phyloP scores from a whole-genome alignment of 1,140 invertebrate species.

The Chlorops oryzae region DNA sequence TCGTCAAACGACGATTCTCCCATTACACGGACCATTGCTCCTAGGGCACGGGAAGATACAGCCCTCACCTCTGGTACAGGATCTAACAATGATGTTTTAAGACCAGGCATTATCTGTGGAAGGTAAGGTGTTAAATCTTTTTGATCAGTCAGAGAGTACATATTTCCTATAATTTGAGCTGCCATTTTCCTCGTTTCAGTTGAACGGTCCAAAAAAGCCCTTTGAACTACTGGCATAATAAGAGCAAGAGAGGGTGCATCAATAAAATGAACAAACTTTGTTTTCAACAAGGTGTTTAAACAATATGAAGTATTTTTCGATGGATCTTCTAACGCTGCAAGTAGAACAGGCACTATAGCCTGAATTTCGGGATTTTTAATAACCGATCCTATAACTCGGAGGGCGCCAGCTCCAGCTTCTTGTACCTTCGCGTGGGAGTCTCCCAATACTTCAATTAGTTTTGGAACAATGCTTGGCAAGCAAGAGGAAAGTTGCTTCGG shows the following conservation, averaged over 20 bases:
- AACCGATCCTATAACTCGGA: slow-evolving; percentile 95
- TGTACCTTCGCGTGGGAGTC: slow-evolving; percentile 99
- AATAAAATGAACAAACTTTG: slow-evolving; percentile 98
- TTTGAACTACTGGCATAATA: slow-evolving; percentile 97
- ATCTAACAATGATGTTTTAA: slow-evolving; percentile 94
- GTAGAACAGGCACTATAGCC: slow-evolving; percentile 85
- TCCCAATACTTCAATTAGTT: slow-evolving; percentile 92
- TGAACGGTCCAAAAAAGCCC: slow-evolving; percentile 93
- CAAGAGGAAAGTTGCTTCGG: slow-evolving; percentile 97
- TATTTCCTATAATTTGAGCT: slow-evolving; percentile 98
- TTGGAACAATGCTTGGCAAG: slow-evolving; percentile 96
- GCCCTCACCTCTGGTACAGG: slow-evolving; percentile 93
- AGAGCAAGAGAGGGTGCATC: slow-evolving; percentile 96
- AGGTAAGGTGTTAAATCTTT: slow-evolving; percentile 97
- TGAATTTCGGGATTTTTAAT: slow-evolving; percentile 99
- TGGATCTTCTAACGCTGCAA: slow-evolving; percentile 94
- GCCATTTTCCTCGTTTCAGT: slow-evolving; percentile 98
- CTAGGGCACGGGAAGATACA: slow-evolving; percentile 88
- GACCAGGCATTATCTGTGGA: slow-evolving; percentile 90
- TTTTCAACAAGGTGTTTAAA: slow-evolving; percentile 88
- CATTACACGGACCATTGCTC: slow-evolving; percentile 95
- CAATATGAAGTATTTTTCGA: slow-evolving; percentile 90
- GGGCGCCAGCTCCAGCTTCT: slow-evolving; percentile 88
- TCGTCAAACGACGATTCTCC: slow-evolving; percentile 93
- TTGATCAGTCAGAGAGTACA: slow-evolving; percentile 98